These are phyloP conservation scores for Astreopora myriophthalma DNA, from an alignment of 64 coral and sea anemone species.

Conservation along the genomic window DNA sequence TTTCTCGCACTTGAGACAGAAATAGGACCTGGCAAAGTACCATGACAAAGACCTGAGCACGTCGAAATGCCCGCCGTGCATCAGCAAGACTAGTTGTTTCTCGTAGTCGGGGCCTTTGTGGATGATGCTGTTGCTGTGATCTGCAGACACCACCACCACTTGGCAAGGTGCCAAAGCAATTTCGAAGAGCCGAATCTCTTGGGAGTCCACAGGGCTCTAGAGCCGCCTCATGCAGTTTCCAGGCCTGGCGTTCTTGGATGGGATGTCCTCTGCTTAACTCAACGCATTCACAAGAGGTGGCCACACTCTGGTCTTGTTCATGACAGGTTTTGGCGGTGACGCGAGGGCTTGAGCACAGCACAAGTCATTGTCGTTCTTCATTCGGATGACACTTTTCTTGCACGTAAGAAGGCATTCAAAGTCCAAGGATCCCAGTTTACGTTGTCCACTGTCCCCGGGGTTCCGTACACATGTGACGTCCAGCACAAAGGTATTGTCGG, in stretches of 20 bases:
- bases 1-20: constrained; percentile 59
- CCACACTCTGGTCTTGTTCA: neutral
- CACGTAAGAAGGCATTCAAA: no score
- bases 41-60: constrained; percentile 22
- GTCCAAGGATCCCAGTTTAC: no score
- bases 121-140: constrained; percentile 17
- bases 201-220: constrained; percentile 35
- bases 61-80: neutral
- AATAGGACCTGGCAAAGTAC: constrained; percentile 5
- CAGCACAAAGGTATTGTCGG: no score
- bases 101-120: constrained; percentile 38
- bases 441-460: no score
- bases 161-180: constrained; percentile 5
- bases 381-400: neutral
- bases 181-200: constrained; percentile 65
- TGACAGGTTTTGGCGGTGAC: neutral
- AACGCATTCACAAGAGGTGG: neutral
- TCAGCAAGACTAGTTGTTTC: constrained; percentile 33
- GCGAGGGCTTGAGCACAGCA: constrained; percentile 40
- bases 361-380: constrained; percentile 41
- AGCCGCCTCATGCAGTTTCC: constrained; percentile 44
- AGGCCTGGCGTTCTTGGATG: neutral
- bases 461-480: no score
- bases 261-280: neutral
- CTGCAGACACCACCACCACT: constrained; percentile 42